A percentile compares a stretch with the other conserved stretches of the same genome.
These are phyloP conservation scores for Paelopatides confundens DNA, from an alignment of 53 echinoderm and acorn worm species.

Conservation along the genomic window DNA sequence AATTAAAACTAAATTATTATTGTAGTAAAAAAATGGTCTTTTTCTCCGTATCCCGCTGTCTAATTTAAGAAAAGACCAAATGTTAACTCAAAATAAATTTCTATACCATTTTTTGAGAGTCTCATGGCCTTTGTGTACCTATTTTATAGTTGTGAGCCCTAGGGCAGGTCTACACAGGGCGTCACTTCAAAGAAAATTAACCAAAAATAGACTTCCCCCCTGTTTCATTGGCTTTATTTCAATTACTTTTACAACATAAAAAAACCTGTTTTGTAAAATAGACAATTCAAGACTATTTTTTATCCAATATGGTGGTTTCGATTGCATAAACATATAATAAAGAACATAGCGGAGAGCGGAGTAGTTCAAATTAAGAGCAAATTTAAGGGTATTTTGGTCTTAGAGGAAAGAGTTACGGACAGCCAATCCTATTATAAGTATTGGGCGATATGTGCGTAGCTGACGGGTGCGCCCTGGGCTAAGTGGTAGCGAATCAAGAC, in stretches of 20 bases:
- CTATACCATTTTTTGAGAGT: background rate
- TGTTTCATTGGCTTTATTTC: slow-evolving; percentile 27
- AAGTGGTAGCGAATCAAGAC: background rate
- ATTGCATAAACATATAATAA: background rate
- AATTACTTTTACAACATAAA: slow-evolving; percentile 16
- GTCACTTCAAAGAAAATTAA: slow-evolving; percentile 27
- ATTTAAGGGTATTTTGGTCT: slow-evolving; percentile 5
- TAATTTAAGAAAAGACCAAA: background rate
- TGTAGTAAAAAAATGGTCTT: background rate
- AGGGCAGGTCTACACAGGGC: slow-evolving; percentile 4
- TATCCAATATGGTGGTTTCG: slow-evolving; percentile 19
- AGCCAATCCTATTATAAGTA: slow-evolving; percentile 22
- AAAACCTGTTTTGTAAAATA: slow-evolving; percentile 27
- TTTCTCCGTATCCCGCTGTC: background rate
- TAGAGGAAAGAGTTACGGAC: background rate
- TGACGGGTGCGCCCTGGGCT: slow-evolving; percentile 23
- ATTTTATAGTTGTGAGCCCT: slow-evolving; percentile 11
- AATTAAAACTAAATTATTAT: background rate
- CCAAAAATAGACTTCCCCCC: background rate
- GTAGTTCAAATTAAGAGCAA: background rate
- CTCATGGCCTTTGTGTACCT: slow-evolving; percentile 8
- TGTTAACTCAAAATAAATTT: slow-evolving; percentile 16
- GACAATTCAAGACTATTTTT: background rate
- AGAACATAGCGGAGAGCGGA: background rate
- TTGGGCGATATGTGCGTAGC: slow-evolving; percentile 5